These are phyloP conservation scores for Pangasius macronema DNA, from an alignment of 2,797 vertebrate genomes.

Conservation along the genomic window DNA sequence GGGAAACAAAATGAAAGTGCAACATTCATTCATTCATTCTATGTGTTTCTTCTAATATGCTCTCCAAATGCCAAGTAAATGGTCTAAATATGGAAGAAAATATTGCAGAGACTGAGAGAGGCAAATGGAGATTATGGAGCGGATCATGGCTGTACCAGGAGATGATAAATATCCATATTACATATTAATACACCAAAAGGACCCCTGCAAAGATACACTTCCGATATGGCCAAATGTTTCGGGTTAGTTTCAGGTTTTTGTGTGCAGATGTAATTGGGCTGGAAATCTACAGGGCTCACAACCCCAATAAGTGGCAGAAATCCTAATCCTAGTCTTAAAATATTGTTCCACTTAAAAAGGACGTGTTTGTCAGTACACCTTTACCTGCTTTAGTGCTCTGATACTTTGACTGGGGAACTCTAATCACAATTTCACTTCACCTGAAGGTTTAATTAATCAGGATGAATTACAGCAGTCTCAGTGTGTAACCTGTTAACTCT, in stretches of 20 bases:
- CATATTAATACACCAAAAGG: too few species aligned
- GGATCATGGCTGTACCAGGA: not conserved
- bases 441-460: slow-evolving; percentile 37
- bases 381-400: not conserved
- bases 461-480: slow-evolving; percentile 15
- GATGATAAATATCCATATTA: not conserved
- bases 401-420: not conserved
- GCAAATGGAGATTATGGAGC: not conserved
- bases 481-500: slow-evolving; percentile 31
- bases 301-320: not conserved
- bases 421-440: slow-evolving; percentile 30
- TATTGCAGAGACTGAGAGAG: not conserved
- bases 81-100: not conserved
- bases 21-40: not conserved
- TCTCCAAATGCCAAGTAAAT: not conserved
- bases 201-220: not conserved
- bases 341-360: not conserved
- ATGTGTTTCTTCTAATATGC: too few species aligned
- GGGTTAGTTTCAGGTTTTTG: not conserved
- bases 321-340: not conserved
- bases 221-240: not conserved
- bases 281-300: not conserved
- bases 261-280: not conserved
- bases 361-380: not conserved
- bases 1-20: not conserved